These are phyloP conservation scores for Bradypodion ventrale DNA, from an alignment of 2,797 vertebrate species.

Conservation along the genomic window DNA sequence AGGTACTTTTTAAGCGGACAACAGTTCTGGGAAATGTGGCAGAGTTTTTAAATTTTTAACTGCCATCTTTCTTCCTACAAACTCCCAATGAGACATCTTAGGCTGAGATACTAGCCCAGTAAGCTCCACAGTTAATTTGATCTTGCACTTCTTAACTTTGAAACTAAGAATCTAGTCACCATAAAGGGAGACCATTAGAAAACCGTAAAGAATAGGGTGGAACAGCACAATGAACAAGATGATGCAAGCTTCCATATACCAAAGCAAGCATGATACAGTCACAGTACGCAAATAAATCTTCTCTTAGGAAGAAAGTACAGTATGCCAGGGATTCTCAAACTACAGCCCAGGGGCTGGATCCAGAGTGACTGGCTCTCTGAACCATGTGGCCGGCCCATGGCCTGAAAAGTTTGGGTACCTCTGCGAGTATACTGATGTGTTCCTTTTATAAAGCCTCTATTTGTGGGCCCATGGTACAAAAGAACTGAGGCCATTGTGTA, in stretches of 20 bases:
- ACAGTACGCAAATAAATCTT: constrained; percentile 30
- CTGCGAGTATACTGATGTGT: constrained; percentile 6
- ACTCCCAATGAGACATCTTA: not conserved
- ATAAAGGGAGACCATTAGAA: not conserved
- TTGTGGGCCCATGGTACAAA: constrained; percentile 25
- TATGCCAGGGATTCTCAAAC: no score
- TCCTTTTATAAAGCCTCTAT: constrained; percentile 28
- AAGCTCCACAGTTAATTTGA: not conserved
- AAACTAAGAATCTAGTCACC: not conserved
- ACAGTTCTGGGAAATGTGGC: not conserved
- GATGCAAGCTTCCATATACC: not conserved
- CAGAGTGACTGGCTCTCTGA: no score
- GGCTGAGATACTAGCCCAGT: not conserved
- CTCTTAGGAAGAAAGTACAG: no score
- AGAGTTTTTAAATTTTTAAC: not conserved
- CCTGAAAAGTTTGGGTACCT: no score
- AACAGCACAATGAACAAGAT: not conserved
- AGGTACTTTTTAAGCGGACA: not conserved
- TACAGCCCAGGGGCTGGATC: no score
- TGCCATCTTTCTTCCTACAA: not conserved
- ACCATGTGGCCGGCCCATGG: no score
- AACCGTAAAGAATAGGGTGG: not conserved
- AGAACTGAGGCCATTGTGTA: constrained; percentile 11
- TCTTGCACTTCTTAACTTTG: not conserved
- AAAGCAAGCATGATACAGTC: not conserved